These are phyloP conservation scores for Archocentrus centrarchus DNA, from an alignment of 2,113 vertebrate species.

Conservation along the genomic window DNA sequence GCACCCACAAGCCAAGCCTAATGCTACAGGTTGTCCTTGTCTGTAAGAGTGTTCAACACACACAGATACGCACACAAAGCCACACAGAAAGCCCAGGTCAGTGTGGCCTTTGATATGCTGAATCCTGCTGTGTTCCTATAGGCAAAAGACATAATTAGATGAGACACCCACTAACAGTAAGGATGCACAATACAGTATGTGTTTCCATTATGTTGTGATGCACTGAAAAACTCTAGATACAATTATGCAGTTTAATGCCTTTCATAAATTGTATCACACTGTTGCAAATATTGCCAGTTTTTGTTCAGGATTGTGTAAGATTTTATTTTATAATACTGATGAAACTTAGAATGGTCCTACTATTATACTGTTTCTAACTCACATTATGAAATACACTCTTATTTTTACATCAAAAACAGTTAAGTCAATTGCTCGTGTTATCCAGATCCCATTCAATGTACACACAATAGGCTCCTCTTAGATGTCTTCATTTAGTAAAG, in stretches of 20 bases:
- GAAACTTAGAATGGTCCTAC: background rate
- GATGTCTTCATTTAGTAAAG: constrained; percentile 4
- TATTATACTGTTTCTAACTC: background rate
- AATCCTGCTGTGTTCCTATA: constrained; percentile 42
- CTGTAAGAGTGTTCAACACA: background rate
- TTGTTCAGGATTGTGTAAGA: background rate
- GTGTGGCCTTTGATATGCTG: constrained; percentile 59
- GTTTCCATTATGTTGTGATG: background rate
- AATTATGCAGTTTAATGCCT: background rate
- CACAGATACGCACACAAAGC: background rate
- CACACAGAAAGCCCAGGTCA: constrained; percentile 23
- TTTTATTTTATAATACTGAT: background rate
- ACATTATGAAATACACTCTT: background rate
- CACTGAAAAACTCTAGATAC: background rate
- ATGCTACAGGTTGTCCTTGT: constrained; percentile 41
- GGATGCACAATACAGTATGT: background rate
- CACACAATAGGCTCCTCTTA: background rate
- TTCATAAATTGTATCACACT: background rate
- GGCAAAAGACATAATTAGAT: constrained; percentile 49
- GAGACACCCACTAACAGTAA: constrained; percentile 19
- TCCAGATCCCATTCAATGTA: background rate
- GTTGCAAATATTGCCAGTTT: too few species aligned
- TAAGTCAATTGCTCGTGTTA: background rate
- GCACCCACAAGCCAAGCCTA: background rate
- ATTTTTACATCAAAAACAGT: background rate